A percentile compares a stretch with the other conserved stretches of the same genome.
phyloP scores from a whole-genome alignment of 2,888 invertebrate species.

The Apocheima hispidaria region DNA sequence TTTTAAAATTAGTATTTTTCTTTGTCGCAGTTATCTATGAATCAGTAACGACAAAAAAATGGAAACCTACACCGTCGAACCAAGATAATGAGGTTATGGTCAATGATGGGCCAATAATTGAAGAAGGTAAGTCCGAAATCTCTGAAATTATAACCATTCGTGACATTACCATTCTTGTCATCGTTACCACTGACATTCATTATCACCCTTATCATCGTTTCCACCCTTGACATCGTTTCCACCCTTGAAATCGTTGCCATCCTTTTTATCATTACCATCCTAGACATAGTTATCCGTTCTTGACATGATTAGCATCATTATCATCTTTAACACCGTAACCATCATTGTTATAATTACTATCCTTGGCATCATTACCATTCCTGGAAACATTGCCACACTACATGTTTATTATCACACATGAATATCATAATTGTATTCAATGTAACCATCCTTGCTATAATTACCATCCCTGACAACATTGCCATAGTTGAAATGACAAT shows the following conservation, averaged over 20 bases:
- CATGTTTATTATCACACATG: no score
- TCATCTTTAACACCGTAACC: no score
- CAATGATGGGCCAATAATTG: conserved; percentile 63
- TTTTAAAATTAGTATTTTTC: neutral
- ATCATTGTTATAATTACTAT: no score
- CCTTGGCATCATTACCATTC: no score
- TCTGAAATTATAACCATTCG: neutral
- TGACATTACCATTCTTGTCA: neutral
- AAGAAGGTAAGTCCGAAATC: conserved; percentile 56
- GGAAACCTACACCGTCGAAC: conserved; percentile 64
- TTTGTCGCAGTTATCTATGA: conserved; percentile 47
- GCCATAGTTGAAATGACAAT: no score
- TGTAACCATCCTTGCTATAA: neutral
- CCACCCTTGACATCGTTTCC: neutral
- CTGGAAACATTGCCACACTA: no score
- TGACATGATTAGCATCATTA: no score
- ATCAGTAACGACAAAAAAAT: conserved; percentile 56
- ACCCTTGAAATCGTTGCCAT: neutral
- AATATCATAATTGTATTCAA: neutral
- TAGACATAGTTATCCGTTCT: no score
- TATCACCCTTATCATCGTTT: neutral
- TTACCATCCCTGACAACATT: neutral
- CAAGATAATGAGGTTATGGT: conserved; percentile 75
- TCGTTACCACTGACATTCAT: no score
- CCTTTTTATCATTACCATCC: no score